These are phyloP conservation scores for Syrrhaptes paradoxus DNA, from an alignment of 2,113 vertebrate genomes.

Conservation along the genomic window DNA sequence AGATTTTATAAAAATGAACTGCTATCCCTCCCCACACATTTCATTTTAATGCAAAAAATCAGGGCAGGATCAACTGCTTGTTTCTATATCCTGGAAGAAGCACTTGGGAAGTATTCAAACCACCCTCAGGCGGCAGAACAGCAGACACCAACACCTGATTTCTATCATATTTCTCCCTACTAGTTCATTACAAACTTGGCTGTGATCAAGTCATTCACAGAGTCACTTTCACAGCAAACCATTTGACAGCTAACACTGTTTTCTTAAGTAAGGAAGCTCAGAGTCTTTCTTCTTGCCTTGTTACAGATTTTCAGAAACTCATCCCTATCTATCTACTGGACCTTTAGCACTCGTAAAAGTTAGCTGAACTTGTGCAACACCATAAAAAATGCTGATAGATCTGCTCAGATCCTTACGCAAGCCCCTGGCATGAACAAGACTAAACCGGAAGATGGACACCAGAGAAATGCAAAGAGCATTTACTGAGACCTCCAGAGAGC, in stretches of 20 bases:
- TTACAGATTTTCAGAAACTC: background rate
- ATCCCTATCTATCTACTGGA: background rate
- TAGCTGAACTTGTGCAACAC: background rate
- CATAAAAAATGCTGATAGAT: background rate
- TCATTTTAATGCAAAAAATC: background rate
- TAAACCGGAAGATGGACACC: background rate
- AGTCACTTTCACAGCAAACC: background rate
- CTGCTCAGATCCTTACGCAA: background rate
- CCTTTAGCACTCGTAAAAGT: background rate
- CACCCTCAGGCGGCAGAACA: background rate
- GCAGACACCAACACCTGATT: background rate
- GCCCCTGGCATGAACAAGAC: background rate
- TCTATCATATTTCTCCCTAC: background rate
- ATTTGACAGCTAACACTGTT: background rate
- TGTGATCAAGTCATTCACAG: background rate
- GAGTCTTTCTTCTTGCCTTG: background rate
- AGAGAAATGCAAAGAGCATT: background rate
- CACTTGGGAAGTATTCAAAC: background rate
- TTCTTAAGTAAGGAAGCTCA: background rate
- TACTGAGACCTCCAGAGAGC: background rate
- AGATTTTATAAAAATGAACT: background rate
- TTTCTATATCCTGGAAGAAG: background rate
- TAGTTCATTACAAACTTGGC: background rate
- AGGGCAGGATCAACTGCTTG: background rate
- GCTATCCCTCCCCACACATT: background rate